Base-by-base conservation (phyloP, 2,888 invertebrate species). In the Leucania comma region DNA sequence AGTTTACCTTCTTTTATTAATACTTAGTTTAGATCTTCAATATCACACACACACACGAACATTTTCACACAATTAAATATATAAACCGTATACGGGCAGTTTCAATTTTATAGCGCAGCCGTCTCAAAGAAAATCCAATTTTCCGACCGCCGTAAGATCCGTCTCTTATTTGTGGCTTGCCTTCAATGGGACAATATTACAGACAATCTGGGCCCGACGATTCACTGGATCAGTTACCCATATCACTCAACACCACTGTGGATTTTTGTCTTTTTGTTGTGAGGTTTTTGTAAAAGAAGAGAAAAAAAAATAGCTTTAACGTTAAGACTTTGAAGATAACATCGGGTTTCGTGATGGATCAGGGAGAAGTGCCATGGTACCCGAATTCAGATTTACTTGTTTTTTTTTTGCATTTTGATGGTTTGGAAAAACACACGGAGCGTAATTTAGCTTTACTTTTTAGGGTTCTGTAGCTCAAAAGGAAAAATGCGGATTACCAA, bases 41-140 rank as follows among this genome's bases (percentile, higher is more conserved):
- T 26, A 42, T 26, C 20, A 58, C 6, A 58, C 10, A 14, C 9
- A 38, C 24, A 46, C 46, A 71, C 9, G 62, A 32, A 53, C 35
- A 29, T 29, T 42, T 59, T 38, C 29, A 68, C 58, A 75, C 72
- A 75, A 77, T 80, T 82, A 82, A 75, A 78, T 56, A 71, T 58
- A 75, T 66, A 69, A 71, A 71, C 59, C 61, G 46, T 58, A 75
- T 75, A 74, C 57, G 63, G 72, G 66, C 79, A 82, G 77, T 84
- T 88, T 86, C 85, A 87, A 88, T 88, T 87, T 88, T 86, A 89
- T 86, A 88, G 81, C 76, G 69, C 76, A 78, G 54, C 29, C 61
- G 73, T 77, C 75, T 88, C 86, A 87, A 88, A 89, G 90, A 87
- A 89, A 91, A 92, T 92, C 89, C 91, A 91, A 92, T 92, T 89